These are phyloP conservation scores for Rhynchophorus ferrugineus DNA, from an alignment of 1,140 invertebrate species.

Conservation along the genomic window DNA sequence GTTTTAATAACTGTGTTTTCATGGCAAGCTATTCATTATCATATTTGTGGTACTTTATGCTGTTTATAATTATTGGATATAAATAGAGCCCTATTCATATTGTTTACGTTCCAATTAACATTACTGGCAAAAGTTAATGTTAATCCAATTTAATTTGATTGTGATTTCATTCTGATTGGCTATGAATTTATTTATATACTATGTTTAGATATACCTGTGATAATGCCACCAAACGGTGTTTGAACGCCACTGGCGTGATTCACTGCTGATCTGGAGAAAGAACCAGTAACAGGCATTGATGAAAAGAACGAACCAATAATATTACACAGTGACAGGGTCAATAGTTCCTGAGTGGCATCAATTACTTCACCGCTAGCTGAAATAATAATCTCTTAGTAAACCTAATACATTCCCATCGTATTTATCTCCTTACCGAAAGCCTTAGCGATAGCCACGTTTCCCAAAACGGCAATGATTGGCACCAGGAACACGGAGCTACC, in stretches of 20 bases:
- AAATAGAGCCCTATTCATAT: too few relatives aligned
- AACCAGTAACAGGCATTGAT: conserved; percentile 89
- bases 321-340: conserved; percentile 81
- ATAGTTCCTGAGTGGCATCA: conserved; percentile 75
- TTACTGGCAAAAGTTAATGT: too few relatives aligned
- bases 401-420: background rate
- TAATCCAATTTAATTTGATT: too few relatives aligned
- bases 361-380: conserved; percentile 64
- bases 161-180: too few relatives aligned
- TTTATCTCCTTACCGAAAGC: conserved; percentile 63
- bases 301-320: conserved; percentile 82
- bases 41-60: too few relatives aligned
- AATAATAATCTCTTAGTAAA: conserved; percentile 26
- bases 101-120: too few relatives aligned
- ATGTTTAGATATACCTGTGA: too few relatives aligned
- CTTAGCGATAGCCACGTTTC: conserved; percentile 81
- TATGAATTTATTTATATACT: too few relatives aligned
- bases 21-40: too few relatives aligned
- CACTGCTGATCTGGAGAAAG: conserved; percentile 84
- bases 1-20: too few relatives aligned
- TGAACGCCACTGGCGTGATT: conserved; percentile 89
- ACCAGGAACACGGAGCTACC: conserved; percentile 69
- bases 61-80: too few relatives aligned
- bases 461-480: conserved; percentile 73
- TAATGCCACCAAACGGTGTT: conserved; percentile 80